Conservation (phyloP, 1,140 invertebrate species). For the Plectrocnemia conspersa region DNA sequence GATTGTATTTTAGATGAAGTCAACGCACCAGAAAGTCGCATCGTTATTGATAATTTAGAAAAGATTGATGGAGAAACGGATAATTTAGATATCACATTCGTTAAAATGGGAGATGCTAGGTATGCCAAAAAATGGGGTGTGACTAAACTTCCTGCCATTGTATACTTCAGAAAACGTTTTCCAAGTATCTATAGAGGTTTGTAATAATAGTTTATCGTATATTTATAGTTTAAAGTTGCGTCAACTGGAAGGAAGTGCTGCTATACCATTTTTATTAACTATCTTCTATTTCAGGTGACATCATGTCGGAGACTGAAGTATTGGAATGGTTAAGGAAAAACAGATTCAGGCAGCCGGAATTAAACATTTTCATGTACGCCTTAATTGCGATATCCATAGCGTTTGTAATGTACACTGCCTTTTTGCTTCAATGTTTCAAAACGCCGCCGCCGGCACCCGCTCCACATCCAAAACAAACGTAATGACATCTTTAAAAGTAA, state of each 20-base stretch:
- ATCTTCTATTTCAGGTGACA: conserved; percentile 64
- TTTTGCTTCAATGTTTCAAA: conserved; percentile 85
- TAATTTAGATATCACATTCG: conserved; percentile 91
- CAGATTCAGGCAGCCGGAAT: conserved; percentile 84
- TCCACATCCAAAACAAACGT: conserved; percentile 63
- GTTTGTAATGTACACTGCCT: conserved; percentile 86
- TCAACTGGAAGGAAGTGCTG: too few relatives aligned
- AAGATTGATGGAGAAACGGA: conserved; percentile 91
- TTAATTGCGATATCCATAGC: conserved; percentile 78
- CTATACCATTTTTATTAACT: conserved; percentile 14
- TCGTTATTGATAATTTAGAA: conserved; percentile 78
- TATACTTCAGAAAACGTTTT: conserved; percentile 90
- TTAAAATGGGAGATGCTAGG: conserved; percentile 87
- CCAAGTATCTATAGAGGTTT: conserved; percentile 92
- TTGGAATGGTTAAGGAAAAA: conserved; percentile 91
- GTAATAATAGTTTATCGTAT: too few relatives aligned
- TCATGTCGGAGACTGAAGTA: conserved; percentile 81
- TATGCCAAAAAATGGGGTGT: conserved; percentile 96
- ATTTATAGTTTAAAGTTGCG: background rate
- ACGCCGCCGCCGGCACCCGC: conserved; percentile 53
- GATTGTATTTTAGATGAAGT: conserved; percentile 64
- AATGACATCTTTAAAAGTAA: too few relatives aligned
- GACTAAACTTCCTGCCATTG: conserved; percentile 82
- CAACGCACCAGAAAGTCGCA: conserved; percentile 70
- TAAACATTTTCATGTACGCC: conserved; percentile 93